Evolutionary conservation across 2,888 invertebrate genomes (phyloP).

Genomic region (Hofmannophila pseudospretella): DNA sequence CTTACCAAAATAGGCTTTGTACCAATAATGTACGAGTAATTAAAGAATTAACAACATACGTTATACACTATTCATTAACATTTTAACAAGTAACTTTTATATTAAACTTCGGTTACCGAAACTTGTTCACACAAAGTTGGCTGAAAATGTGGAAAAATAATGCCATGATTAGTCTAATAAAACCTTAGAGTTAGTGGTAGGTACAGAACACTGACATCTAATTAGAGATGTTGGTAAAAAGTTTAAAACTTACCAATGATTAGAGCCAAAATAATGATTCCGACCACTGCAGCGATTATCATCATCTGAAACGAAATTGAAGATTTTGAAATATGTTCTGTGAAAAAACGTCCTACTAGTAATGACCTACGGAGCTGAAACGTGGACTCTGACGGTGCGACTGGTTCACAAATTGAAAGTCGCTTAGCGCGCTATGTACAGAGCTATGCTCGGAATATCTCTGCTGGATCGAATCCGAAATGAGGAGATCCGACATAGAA

Average conservation of each 20-base stretch:
- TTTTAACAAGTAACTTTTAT: slow-evolving; percentile 65
- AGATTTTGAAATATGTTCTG: background rate
- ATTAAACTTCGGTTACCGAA: slow-evolving; percentile 67
- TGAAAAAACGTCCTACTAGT: no score
- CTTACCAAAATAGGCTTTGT: slow-evolving; percentile 63
- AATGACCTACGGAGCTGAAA: no score
- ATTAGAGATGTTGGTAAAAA: background rate
- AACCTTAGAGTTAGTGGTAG: slow-evolving; percentile 32
- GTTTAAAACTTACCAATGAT: slow-evolving; percentile 87
- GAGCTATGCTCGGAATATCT: no score
- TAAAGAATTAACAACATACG: slow-evolving; percentile 54
- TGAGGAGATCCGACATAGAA: no score
- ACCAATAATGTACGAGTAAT: slow-evolving; percentile 40
- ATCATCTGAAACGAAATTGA: slow-evolving; percentile 82
- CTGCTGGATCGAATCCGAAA: no score
- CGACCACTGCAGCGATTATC: slow-evolving; percentile 93
- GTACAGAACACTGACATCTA: slow-evolving; percentile 13
- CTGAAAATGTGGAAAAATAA: slow-evolving; percentile 67
- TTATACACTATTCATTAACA: slow-evolving; percentile 51
- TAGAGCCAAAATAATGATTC: slow-evolving; percentile 88
- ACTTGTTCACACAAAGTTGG: slow-evolving; percentile 76
- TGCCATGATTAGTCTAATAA: slow-evolving; percentile 57
- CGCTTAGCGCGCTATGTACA: no score
- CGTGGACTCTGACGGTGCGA: no score
- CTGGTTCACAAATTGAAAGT: no score